A percentile compares a stretch with the other conserved stretches of the same genome.
Evolutionary conservation across 2,888 invertebrate genomes (phyloP).

Genomic region (Cataglyphis albicans): DNA sequence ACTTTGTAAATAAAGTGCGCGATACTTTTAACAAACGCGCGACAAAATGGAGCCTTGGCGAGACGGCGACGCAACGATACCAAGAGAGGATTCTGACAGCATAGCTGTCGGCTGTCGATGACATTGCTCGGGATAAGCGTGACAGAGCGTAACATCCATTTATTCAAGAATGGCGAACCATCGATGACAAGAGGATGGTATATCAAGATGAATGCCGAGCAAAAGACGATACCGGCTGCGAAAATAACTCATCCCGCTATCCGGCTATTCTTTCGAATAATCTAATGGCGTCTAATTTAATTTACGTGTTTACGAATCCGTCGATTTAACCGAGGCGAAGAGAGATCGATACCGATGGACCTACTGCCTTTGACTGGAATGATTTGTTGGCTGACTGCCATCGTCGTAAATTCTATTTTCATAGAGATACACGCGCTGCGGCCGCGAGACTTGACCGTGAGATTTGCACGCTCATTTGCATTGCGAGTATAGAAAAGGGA

Average conservation of each 20-base stretch:
- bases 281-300: slow-evolving; percentile 48
- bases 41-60: not conserved
- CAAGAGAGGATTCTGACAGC: not conserved
- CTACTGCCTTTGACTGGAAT: slow-evolving; percentile 24
- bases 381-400: slow-evolving; percentile 59
- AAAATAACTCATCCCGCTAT: not conserved
- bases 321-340: slow-evolving; percentile 7
- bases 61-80: too few relatives aligned
- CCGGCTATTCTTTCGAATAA: not conserved
- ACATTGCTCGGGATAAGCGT: slow-evolving; percentile 12
- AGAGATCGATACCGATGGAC: slow-evolving; percentile 45
- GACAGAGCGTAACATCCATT: not conserved
- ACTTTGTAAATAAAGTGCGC: slow-evolving; percentile 30
- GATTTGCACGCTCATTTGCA: slow-evolving; percentile 13
- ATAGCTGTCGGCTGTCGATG: not conserved
- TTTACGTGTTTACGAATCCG: slow-evolving; percentile 39
- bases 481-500: not conserved
- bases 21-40: slow-evolving; percentile 13
- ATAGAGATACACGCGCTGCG: slow-evolving; percentile 17
- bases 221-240: not conserved
- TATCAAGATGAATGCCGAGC: not conserved
- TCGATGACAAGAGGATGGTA: not conserved
- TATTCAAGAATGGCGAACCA: slow-evolving; percentile 5
- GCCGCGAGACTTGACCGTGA: slow-evolving; percentile 11
- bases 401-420: slow-evolving; percentile 72